Evolutionary conservation across 2,888 invertebrate genomes (phyloP), one percentile per base, ranked within the genome.

Genomic region (Ornithoptera priamus): DNA sequence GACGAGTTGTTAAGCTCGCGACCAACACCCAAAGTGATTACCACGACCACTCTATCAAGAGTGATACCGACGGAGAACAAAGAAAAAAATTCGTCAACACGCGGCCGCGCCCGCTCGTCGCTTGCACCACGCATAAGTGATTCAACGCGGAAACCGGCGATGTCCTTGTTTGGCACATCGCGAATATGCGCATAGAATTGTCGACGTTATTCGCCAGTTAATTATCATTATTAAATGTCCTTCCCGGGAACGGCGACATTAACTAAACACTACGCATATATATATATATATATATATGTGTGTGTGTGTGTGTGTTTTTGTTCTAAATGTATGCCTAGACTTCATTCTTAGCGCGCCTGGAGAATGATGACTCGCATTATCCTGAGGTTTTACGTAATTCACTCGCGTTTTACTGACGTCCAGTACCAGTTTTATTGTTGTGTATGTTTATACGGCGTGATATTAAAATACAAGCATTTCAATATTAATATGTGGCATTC

Each of bases 81-180:
- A 46, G 46, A 10, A 46, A 15, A 2, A 8, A 56, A 20, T 56
- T 56, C 56, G n/a, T 56, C 1, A 5, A 5, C 4, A 46, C 50
- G 6, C 20, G 8, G 22, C 68, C 72, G 72, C 74, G 39, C 42
- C 69, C 71, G 75, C 77, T 75, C 72, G 53, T 80, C 39, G 71
- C 81, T 79, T 82, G 75, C 63, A 10, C 59, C 76, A 76, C 73
- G 74, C 72, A 67, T 72, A 78, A 81, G 75, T 90, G 89, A 90
- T 82, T 89, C 90, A 92, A 92, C 86, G 78, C 90, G 92, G 92
- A 92, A 92, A 87, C 84, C 79, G 77, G 77, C 78, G 71, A 76
- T 83, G 89, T 88, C 91, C 92, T 91, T 91, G 90, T 90, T 88
- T 81, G 90, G 89, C 76, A 77, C 86, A 87, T 87, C 85, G 84